phyloP scores from a whole-genome alignment of 2,113 vertebrate species.

The Anthoscopus minutus region DNA sequence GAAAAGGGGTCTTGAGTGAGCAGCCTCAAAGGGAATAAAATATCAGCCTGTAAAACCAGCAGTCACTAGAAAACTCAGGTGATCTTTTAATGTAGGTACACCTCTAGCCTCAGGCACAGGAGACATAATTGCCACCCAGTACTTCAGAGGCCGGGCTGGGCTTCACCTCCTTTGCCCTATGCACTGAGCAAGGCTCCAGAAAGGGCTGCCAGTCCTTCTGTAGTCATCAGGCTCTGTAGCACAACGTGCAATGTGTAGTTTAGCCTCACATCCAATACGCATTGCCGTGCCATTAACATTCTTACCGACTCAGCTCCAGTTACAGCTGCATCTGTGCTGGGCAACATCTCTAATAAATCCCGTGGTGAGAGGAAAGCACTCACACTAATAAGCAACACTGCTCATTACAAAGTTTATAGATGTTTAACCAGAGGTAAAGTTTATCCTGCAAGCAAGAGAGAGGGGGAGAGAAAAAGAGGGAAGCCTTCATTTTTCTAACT shows the following conservation, averaged over 20 bases:
- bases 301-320: neutral
- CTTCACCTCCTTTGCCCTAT: neutral
- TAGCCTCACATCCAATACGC: neutral
- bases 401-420: neutral
- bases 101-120: constrained; percentile 18
- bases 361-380: neutral
- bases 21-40: constrained; percentile 54
- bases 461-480: neutral
- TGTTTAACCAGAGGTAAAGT: neutral
- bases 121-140: neutral
- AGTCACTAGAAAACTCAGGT: constrained; percentile 36
- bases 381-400: neutral
- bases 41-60: constrained; percentile 46
- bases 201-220: neutral
- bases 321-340: neutral
- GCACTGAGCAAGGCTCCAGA: neutral
- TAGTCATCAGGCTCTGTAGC: neutral
- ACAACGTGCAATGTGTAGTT: accelerated
- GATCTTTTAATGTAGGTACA: constrained; percentile 52
- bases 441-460: neutral
- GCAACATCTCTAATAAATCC: neutral
- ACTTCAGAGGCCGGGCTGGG: neutral
- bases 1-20: constrained; percentile 29
- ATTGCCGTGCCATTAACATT: neutral
- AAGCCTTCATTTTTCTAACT: neutral